Percentiles rank a stretch among this genome's conserved stretches.
Evolutionary conservation across 2,113 vertebrate genomes (phyloP).

Genomic region (Zingel zingel): DNA sequence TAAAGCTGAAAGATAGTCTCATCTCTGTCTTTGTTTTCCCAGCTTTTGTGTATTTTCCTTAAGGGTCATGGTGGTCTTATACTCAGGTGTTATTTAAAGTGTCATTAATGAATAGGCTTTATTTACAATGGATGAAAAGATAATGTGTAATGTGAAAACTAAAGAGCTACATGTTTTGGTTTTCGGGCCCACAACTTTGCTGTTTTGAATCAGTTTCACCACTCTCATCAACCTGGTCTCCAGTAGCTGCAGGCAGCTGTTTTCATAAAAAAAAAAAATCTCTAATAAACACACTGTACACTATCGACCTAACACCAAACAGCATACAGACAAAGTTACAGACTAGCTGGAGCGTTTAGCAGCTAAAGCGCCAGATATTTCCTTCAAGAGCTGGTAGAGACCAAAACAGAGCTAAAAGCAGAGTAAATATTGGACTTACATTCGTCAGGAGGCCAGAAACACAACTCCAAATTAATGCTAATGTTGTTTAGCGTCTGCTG

Average conservation of each 20-base stretch:
- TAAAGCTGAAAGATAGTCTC: constrained; percentile 46
- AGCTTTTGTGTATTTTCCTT: not conserved
- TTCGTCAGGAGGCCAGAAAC: not conserved
- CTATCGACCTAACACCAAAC: not conserved
- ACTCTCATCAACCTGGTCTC: not conserved
- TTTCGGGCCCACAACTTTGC: not conserved
- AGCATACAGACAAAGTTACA: not conserved
- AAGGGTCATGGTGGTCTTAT: not conserved
- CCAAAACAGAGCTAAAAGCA: not conserved
- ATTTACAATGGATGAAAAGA: not conserved
- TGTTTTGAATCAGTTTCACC: not conserved
- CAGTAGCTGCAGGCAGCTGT: not conserved
- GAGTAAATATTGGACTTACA: not conserved
- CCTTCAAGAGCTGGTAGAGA: not conserved
- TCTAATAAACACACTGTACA: not conserved
- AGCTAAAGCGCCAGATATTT: not conserved
- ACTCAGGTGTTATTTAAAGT: not conserved
- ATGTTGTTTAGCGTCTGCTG: not conserved
- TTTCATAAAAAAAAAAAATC: not conserved
- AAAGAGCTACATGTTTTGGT: not conserved
- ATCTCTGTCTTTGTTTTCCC: not conserved
- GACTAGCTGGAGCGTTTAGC: not conserved
- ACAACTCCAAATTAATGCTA: not conserved
- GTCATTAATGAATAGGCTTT: too few species aligned
- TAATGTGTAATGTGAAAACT: not conserved